Conservation (phyloP, 2,888 invertebrate species). For the Tetramorium bicarinatum region DNA sequence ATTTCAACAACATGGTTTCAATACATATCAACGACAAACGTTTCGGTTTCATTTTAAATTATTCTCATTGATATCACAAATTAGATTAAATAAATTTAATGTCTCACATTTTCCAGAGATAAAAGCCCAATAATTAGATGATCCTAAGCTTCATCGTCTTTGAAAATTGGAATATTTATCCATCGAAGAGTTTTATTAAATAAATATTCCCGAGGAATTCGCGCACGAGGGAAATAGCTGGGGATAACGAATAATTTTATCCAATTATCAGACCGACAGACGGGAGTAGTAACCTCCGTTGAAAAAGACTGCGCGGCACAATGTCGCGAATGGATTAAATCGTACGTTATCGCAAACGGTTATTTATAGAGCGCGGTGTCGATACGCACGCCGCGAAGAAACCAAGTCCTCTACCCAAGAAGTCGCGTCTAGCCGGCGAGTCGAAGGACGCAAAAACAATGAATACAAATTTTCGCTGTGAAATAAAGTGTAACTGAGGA, state of each 20-base stretch:
- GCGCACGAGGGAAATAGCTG: background rate
- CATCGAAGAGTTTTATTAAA: background rate
- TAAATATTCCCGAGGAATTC: background rate
- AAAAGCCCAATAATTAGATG: too few relatives aligned
- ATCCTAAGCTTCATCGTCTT: too few relatives aligned
- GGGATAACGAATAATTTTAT: background rate
- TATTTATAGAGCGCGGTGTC: slow-evolving; percentile 49
- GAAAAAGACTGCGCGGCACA: slow-evolving; percentile 44
- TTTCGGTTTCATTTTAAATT: too few relatives aligned
- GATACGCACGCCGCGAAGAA: slow-evolving; percentile 33
- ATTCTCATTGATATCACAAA: too few relatives aligned
- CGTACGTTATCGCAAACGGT: slow-evolving; percentile 40
- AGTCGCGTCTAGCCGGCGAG: background rate
- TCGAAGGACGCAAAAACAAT: slow-evolving; percentile 3
- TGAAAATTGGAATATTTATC: background rate
- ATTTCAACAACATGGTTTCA: too few relatives aligned
- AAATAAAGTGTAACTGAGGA: background rate
- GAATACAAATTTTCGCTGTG: background rate
- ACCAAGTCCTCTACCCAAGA: slow-evolving; percentile 1
- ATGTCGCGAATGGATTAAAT: slow-evolving; percentile 44
- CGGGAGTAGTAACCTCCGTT: slow-evolving; percentile 12
- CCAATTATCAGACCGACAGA: background rate
- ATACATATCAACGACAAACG: too few relatives aligned
- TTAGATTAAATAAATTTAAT: too few relatives aligned
- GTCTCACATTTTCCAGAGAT: too few relatives aligned